Conservation (phyloP, 1,140 invertebrate genomes). For the Drosophila aff. region DNA sequence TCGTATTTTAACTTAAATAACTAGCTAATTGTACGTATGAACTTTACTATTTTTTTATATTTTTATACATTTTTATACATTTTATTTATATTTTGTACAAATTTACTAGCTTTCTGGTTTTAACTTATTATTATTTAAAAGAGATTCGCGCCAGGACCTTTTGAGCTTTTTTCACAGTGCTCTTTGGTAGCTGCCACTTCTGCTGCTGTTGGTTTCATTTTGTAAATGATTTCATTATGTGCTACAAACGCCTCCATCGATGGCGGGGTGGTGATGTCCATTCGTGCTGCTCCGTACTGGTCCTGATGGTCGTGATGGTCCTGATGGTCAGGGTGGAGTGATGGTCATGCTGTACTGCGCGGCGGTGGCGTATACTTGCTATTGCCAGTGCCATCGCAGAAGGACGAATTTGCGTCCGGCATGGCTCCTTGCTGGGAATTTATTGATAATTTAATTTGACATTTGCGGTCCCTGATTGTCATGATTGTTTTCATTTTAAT, state of each 20-base stretch:
- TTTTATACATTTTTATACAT: too few relatives aligned
- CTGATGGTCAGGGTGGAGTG: constrained; percentile 20
- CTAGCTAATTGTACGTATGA: not conserved
- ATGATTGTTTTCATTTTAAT: constrained; percentile 84
- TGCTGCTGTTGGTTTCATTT: constrained; percentile 74
- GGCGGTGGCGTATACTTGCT: constrained; percentile 68
- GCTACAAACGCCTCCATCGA: constrained; percentile 56
- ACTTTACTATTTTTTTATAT: too few relatives aligned
- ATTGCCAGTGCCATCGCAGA: constrained; percentile 56
- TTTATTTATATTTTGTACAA: too few relatives aligned
- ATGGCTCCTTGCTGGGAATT: constrained; percentile 65
- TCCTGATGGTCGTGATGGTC: constrained; percentile 12
- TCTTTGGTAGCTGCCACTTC: constrained; percentile 12
- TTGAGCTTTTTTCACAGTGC: constrained; percentile 19
- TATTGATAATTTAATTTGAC: constrained; percentile 85
- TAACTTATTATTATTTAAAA: not conserved
- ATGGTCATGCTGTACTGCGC: constrained; percentile 23
- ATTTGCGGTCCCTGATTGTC: constrained; percentile 84
- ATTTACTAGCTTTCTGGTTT: too few relatives aligned
- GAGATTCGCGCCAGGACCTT: not conserved
- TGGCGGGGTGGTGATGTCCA: constrained; percentile 24
- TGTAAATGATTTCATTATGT: constrained; percentile 83
- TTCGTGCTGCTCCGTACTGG: constrained; percentile 6
- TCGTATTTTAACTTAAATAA: not conserved
- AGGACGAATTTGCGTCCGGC: constrained; percentile 70